Conservation (phyloP, 2,113 vertebrate species). For the Aegithalos caudatus region DNA sequence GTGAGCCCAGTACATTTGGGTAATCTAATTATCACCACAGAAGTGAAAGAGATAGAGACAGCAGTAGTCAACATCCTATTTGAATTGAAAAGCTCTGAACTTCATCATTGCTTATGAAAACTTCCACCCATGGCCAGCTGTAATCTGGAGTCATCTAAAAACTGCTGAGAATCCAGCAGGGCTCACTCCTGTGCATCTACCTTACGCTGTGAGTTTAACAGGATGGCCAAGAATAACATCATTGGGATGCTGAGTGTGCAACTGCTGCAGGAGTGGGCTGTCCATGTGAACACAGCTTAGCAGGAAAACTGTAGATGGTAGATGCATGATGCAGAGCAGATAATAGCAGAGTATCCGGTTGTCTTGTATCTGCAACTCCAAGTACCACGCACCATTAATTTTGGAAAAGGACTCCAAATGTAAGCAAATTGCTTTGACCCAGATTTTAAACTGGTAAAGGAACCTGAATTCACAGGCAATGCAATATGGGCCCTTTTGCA, state of each 20-base stretch:
- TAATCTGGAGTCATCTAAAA: constrained; percentile 22
- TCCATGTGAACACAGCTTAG: constrained; percentile 31
- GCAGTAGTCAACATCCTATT: background rate
- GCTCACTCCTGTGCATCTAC: constrained; percentile 4
- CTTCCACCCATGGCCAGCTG: constrained; percentile 11
- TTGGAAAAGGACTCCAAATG: constrained; percentile 45
- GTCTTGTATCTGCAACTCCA: constrained; percentile 26
- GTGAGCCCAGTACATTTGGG: background rate
- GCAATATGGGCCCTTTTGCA: constrained; percentile 20
- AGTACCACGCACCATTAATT: constrained; percentile 20
- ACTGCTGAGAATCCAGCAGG: background rate
- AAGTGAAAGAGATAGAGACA: background rate
- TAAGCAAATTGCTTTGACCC: constrained; percentile 56
- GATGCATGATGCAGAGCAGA: constrained; percentile 22
- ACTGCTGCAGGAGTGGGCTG: constrained; percentile 26
- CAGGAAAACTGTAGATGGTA: background rate
- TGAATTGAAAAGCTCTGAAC: constrained; percentile 28
- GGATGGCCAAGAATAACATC: constrained; percentile 45
- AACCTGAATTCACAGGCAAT: constrained; percentile 25
- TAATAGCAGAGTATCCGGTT: constrained; percentile 38
- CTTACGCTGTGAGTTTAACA: constrained; percentile 24
- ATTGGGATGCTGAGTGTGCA: constrained; percentile 32
- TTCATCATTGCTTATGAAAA: constrained; percentile 21
- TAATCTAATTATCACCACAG: constrained; percentile 17
- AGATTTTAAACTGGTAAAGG: constrained; percentile 40